Base-by-base conservation (phyloP, 2,888 invertebrate genomes). In the Siphlonurus alternatus region DNA sequence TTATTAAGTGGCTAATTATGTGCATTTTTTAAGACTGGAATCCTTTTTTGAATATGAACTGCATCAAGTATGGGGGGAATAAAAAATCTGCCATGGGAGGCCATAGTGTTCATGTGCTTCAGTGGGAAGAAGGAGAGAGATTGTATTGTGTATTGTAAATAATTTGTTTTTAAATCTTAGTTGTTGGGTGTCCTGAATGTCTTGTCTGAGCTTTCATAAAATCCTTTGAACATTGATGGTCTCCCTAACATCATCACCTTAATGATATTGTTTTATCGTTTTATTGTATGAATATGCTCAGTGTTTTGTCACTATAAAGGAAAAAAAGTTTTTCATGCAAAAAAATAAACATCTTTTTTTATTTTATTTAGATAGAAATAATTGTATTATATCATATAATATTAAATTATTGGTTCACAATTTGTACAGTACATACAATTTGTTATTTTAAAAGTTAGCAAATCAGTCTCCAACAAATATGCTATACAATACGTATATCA, bases 251-350 rank as follows among this genome's bases (percentile, higher is more conserved):
- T 64, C 66, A 68, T 68, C 64, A 65, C 64, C 60, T 67, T 64
- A 65, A 67, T 67, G 67, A 68, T 68, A 69, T 70, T 69, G 69
- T 69, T 70, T 69, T 70, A 70, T 70, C 68, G 70, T 71, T 70
- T 70, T 69, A 70, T 68, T 71, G 71, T 71, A 70, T 69, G 69
- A 67, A 69, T 69, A 71, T 71, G 72, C 71, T 72, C 71, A 72
- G 71, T 72, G 71, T 72, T 71, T 71, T 70, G 70, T 72, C 71
- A 71, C 71, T 71, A 69, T 68, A 71, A 71, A 71, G 69, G 69
- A 70, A 70, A 69, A 56, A 68, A 70, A 70, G 67, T 71, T 71
- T 71, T 70, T 71, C 69, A 70, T 69, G 69, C 67, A 69, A 23
- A 19, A 64, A 53, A 53, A 61, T 65, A 25, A 64, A 62, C 64